Percentiles rank a stretch among this genome's conserved stretches.
phyloP scores from a whole-genome alignment of 1,140 invertebrate species.

The Berghia stephanieae region DNA sequence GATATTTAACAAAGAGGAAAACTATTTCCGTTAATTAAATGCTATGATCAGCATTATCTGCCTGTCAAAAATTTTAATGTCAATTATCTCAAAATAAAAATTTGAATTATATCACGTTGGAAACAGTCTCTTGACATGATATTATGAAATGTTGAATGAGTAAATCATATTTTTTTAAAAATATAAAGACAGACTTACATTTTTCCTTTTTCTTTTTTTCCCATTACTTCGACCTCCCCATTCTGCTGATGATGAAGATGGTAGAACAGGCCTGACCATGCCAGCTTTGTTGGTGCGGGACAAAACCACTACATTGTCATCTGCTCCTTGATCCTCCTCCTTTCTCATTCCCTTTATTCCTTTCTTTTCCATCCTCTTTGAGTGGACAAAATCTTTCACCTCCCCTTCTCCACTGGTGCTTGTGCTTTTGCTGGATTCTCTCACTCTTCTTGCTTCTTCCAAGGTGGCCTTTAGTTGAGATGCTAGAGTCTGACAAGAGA shows the following conservation, averaged over 20 bases:
- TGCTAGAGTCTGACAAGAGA: conserved; percentile 68
- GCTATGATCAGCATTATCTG: too few relatives aligned
- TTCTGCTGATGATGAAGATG: conserved; percentile 38
- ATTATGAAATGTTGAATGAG: background rate
- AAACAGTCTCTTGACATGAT: too few relatives aligned
- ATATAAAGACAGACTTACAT: conserved; percentile 20
- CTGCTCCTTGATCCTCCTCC: too few relatives aligned
- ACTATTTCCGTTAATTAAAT: too few relatives aligned
- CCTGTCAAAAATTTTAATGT: too few relatives aligned
- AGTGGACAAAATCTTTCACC: conserved; percentile 25
- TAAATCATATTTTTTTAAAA: background rate
- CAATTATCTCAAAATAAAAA: too few relatives aligned
- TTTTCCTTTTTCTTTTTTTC: conserved; percentile 69
- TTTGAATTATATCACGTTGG: too few relatives aligned
- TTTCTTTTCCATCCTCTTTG: conserved; percentile 17
- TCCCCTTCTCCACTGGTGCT: background rate
- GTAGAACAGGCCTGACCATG: conserved; percentile 55
- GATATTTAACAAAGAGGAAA: too few relatives aligned
- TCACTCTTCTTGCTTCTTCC: conserved; percentile 74
- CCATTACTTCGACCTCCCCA: conserved; percentile 38
- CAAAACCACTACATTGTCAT: conserved; percentile 74
- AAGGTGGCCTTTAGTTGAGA: conserved; percentile 79
- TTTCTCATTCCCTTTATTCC: conserved; percentile 9
- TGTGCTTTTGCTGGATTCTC: conserved; percentile 46
- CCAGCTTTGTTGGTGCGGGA: conserved; percentile 78